phyloP scores from a whole-genome alignment of 37 sponge, comb jelly and placozoan species.

The Aplysina aerophoba region DNA sequence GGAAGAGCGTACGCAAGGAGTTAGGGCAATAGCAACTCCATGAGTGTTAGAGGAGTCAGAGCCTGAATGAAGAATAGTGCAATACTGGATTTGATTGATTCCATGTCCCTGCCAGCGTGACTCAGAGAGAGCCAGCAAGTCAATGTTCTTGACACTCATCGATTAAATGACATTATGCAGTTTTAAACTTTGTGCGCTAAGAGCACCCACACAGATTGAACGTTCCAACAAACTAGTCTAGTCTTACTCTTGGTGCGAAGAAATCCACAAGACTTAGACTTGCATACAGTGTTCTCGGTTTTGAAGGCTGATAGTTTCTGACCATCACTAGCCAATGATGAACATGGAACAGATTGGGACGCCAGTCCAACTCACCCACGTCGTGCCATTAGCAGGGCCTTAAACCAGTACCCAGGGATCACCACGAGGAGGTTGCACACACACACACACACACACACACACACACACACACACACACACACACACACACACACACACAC shows the following conservation, averaged over 20 bases:
- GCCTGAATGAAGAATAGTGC: conserved; percentile 4
- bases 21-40: conserved; percentile 22
- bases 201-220: neutral
- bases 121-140: conserved; percentile 5
- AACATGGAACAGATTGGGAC: conserved; percentile 24
- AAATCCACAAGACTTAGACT: conserved; percentile 22
- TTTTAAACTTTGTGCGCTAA: neutral
- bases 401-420: conserved; percentile 22
- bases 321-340: conserved; percentile 15
- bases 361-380: conserved; percentile 8
- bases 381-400: conserved; percentile 28
- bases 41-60: neutral
- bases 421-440: conserved; percentile 18
- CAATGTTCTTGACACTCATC: neutral
- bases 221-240: conserved; percentile 20
- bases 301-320: conserved; percentile 17
- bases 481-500: conserved; percentile 7
- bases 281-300: neutral
- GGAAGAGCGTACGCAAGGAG: neutral
- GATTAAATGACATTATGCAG: neutral
- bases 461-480: conserved; percentile 2
- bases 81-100: conserved; percentile 2
- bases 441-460: neutral
- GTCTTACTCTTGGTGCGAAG: conserved; percentile 20
- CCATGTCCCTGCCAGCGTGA: conserved; percentile 21